Percentiles rank a stretch among this genome's conserved stretches.
Conservation (phyloP, 2,888 invertebrate species). For the Onthophagus sagittarius region DNA sequence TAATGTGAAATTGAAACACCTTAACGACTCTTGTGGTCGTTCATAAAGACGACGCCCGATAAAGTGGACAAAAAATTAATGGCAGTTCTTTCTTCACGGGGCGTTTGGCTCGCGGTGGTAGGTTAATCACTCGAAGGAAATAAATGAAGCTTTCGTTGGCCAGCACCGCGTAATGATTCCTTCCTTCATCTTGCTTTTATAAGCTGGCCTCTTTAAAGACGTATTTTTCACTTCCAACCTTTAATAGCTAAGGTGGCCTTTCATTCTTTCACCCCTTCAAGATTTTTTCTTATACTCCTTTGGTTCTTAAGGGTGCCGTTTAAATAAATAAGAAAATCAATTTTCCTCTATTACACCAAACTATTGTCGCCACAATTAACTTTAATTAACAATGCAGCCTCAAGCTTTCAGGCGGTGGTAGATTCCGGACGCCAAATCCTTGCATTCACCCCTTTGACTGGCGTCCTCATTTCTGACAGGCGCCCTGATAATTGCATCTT, state of each 20-base stretch:
- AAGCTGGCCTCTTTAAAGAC: background rate
- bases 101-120: background rate
- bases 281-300: background rate
- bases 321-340: background rate
- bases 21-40: background rate
- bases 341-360: background rate
- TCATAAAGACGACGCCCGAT: background rate
- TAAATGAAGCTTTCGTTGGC: background rate
- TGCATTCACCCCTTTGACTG: slow-evolving; percentile 11
- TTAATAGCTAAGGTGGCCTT: background rate
- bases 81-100: background rate
- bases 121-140: background rate
- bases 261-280: background rate
- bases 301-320: background rate
- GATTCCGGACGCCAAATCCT: slow-evolving; percentile 29
- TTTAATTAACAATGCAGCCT: slow-evolving; percentile 37
- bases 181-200: background rate
- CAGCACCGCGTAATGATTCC: background rate
- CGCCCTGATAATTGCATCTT: slow-evolving; percentile 30
- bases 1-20: background rate
- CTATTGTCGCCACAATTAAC: slow-evolving; percentile 36
- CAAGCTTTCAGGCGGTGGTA: slow-evolving; percentile 34
- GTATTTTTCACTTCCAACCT: background rate
- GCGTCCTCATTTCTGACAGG: slow-evolving; percentile 16
- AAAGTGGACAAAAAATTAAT: background rate